Conservation (phyloP, 92 coral and sea anemone genomes). For the Heteractis magnifica region DNA sequence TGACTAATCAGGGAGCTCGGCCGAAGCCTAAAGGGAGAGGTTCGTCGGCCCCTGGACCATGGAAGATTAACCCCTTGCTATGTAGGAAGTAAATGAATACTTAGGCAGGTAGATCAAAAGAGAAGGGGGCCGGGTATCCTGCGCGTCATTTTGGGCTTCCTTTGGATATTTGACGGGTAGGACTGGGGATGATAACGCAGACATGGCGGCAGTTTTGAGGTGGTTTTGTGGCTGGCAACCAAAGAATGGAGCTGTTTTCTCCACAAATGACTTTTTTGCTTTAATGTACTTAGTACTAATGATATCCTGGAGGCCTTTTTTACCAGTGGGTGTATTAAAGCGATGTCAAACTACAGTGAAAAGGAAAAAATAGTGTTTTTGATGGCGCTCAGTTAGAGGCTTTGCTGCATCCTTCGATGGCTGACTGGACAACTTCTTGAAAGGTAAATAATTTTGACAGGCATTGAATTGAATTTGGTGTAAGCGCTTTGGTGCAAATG, state of each 20-base stretch:
- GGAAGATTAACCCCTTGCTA: too few relatives aligned
- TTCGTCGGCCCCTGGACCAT: too few relatives aligned
- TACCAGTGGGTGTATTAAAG: not conserved
- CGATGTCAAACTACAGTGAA: not conserved
- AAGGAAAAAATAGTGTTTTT: not conserved
- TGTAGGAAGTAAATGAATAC: too few relatives aligned
- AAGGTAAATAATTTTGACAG: too few relatives aligned
- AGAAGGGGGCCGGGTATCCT: too few relatives aligned
- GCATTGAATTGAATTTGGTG: too few relatives aligned
- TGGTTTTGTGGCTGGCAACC: not conserved
- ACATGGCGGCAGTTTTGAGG: slow-evolving; percentile 37
- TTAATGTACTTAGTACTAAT: not conserved
- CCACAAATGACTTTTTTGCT: not conserved
- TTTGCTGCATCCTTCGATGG: too few relatives aligned
- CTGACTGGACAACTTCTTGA: not conserved
- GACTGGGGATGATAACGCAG: not conserved
- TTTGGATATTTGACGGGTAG: not conserved
- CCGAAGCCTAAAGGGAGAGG: too few relatives aligned
- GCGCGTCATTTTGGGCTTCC: slow-evolving; percentile 7
- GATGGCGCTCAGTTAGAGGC: not conserved
- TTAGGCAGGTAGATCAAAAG: too few relatives aligned
- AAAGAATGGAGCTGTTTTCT: not conserved
- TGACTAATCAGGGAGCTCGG: too few relatives aligned
- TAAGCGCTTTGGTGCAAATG: too few relatives aligned
- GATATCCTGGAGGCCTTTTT: not conserved